These are phyloP conservation scores for Stigmatopora argus DNA, from an alignment of 2,113 vertebrate species.

Conservation along the genomic window DNA sequence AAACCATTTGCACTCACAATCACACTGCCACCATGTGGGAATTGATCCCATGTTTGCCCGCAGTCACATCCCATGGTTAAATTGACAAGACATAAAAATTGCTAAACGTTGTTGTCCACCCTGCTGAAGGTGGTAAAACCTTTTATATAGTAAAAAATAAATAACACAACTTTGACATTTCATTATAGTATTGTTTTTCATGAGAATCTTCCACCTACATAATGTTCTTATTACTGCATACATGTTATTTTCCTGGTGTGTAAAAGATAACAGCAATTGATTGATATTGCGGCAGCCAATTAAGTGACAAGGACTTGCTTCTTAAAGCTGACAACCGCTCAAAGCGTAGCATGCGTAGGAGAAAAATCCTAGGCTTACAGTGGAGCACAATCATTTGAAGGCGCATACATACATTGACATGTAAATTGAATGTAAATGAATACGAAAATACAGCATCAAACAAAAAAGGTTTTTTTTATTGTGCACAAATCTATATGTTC, in stretches of 20 bases:
- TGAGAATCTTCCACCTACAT: slow-evolving; percentile 1
- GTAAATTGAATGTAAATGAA: slow-evolving; percentile 12
- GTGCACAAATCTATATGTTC: background rate
- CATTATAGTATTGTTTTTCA: slow-evolving; percentile 14
- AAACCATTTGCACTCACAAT: too few species aligned
- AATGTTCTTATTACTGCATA: background rate
- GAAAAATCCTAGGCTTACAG: slow-evolving; percentile 9
- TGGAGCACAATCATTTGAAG: slow-evolving; percentile 3
- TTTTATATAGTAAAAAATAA: slow-evolving; percentile 3
- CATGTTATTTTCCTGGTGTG: background rate
- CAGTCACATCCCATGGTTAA: too few species aligned
- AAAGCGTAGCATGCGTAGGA: slow-evolving; percentile 5
- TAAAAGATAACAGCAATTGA: slow-evolving; percentile 1
- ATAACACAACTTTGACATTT: too few species aligned
- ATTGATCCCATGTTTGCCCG: too few species aligned
- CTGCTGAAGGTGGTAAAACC: slow-evolving; percentile 5
- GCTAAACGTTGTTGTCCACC: too few species aligned
- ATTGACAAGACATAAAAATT: too few species aligned
- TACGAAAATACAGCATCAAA: background rate
- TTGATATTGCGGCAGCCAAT: slow-evolving; percentile 8
- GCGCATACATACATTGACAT: slow-evolving; percentile 7
- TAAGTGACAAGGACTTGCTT: slow-evolving; percentile 2
- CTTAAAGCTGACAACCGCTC: slow-evolving; percentile 16
- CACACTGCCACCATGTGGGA: too few species aligned
- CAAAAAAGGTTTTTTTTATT: background rate